Conservation (phyloP, 2,888 invertebrate species). For the Hypomecis atomaria region DNA sequence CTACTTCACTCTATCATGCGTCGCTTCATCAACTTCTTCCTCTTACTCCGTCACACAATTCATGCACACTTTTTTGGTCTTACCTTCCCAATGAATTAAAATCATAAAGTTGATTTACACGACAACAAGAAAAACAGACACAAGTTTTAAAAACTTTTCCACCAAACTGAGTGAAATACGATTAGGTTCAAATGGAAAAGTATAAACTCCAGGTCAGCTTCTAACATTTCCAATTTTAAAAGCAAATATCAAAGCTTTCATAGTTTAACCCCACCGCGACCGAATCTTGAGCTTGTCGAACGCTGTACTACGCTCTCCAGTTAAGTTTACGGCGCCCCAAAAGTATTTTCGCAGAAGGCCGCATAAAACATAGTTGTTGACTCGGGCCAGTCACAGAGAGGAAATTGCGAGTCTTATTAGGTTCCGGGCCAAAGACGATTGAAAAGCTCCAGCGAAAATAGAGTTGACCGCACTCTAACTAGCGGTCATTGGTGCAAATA, state of each 20-base stretch:
- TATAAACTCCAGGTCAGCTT: no score
- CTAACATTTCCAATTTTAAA: neutral
- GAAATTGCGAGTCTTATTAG: constrained; percentile 81
- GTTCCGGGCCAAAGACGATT: constrained; percentile 71
- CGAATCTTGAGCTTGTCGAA: constrained; percentile 22
- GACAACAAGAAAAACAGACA: no score
- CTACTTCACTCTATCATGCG: no score
- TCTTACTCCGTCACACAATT: no score
- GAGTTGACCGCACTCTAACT: constrained; percentile 53
- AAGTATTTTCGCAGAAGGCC: constrained; percentile 63
- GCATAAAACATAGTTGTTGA: constrained; percentile 68
- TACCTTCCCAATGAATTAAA: no score
- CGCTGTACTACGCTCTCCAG: constrained; percentile 27
- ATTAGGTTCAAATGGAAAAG: no score
- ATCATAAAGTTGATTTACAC: no score
- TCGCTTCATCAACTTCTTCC: no score
- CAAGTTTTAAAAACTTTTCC: no score
- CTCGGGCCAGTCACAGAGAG: constrained; percentile 59
- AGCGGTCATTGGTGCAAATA: constrained; percentile 38
- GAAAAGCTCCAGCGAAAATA: constrained; percentile 65
- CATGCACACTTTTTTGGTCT: no score
- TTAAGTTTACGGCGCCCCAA: constrained; percentile 45
- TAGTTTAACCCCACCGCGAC: constrained; percentile 18
- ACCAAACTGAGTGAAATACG: no score
- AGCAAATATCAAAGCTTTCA: constrained; percentile 13